Evolutionary conservation across 2,888 invertebrate genomes (phyloP).

Genomic region (Tridacna crocea): DNA sequence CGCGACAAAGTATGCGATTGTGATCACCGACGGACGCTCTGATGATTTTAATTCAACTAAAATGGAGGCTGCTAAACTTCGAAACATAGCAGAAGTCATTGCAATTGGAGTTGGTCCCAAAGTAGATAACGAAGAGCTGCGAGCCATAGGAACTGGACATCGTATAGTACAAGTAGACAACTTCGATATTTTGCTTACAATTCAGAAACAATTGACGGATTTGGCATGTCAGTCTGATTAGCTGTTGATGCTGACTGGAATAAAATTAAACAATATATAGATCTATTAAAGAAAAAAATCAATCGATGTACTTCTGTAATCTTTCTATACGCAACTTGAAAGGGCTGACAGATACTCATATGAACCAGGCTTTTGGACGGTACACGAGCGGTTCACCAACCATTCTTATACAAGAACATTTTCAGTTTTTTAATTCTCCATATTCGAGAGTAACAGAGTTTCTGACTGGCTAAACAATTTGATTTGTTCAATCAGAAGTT

Average conservation of each 20-base stretch:
- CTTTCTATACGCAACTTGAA: too few species aligned
- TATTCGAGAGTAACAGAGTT: too few species aligned
- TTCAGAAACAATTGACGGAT: constrained; percentile 58
- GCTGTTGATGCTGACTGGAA: background rate
- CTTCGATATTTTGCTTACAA: constrained; percentile 57
- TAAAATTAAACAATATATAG: too few species aligned
- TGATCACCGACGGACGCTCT: constrained; percentile 71
- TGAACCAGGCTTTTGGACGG: too few species aligned
- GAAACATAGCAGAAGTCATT: constrained; percentile 51
- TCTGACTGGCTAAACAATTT: too few species aligned
- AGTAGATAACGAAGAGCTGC: constrained; percentile 54
- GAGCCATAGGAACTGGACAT: constrained; percentile 54
- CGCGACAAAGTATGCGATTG: constrained; percentile 66
- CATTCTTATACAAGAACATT: too few species aligned
- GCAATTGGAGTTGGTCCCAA: constrained; percentile 63
- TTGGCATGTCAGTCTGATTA: constrained; percentile 48
- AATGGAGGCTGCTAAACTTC: constrained; percentile 49
- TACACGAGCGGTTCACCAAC: too few species aligned
- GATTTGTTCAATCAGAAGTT: too few species aligned
- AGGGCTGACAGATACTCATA: too few species aligned
- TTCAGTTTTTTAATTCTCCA: too few species aligned
- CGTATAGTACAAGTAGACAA: constrained; percentile 53
- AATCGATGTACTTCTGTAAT: too few species aligned
- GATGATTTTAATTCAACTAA: constrained; percentile 53
- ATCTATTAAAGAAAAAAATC: too few species aligned